phyloP scores from a whole-genome alignment of 2,797 vertebrate genomes.

The Hephaestus fuliginosus region DNA sequence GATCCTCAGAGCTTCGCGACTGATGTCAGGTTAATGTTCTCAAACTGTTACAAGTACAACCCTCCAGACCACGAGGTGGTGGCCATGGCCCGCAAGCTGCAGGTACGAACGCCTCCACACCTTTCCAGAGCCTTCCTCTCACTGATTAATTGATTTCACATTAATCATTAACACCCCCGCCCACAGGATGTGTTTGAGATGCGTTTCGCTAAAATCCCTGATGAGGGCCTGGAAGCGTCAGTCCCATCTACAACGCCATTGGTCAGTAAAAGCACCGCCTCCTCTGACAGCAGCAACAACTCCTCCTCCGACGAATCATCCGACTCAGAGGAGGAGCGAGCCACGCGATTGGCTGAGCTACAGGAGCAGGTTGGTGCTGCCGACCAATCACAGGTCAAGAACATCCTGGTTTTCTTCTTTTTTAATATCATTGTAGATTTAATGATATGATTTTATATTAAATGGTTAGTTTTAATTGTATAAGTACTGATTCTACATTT shows the following conservation, averaged over 20 bases:
- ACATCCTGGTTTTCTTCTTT: conserved; percentile 72
- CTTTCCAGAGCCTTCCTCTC: rapidly evolving
- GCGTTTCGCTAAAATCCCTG: conserved; percentile 98
- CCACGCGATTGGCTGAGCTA: conserved; percentile 94
- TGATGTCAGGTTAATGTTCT: conserved; percentile 98
- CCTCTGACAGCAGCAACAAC: conserved; percentile 96
- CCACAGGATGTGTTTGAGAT: conserved; percentile 96
- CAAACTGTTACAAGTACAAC: conserved; percentile 99
- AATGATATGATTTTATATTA: conserved; percentile 3
- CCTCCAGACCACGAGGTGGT: conserved; percentile 98
- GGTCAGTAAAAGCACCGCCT: conserved; percentile 94
- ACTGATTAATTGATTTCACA: neutral
- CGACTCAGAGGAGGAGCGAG: conserved; percentile 96
- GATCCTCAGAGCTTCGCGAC: conserved; percentile 96
- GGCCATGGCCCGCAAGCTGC: conserved; percentile 89
- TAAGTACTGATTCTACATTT: neutral
- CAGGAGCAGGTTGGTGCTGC: conserved; percentile 95
- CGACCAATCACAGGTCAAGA: conserved; percentile 80
- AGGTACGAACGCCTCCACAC: conserved; percentile 57
- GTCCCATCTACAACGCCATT: conserved; percentile 86
- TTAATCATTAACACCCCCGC: neutral
- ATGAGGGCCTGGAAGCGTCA: conserved; percentile 91
- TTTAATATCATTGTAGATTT: conserved; percentile 46
- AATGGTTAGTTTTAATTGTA: neutral
- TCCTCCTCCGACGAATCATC: conserved; percentile 96